Evolutionary conservation across 1,140 invertebrate genomes (phyloP).

Genomic region (Brachionus plicatilis): DNA sequence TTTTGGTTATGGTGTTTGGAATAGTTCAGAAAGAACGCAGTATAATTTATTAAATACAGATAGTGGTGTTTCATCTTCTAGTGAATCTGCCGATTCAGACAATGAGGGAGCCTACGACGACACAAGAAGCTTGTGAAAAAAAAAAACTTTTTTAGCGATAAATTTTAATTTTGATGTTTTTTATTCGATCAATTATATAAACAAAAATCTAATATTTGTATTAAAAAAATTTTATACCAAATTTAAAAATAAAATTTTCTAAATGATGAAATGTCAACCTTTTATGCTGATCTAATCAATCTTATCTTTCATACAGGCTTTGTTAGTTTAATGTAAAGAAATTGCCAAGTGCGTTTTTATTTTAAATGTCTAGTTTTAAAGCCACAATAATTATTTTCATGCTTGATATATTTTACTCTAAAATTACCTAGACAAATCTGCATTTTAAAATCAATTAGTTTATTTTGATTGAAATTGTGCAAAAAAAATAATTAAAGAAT

Average conservation of each 20-base stretch:
- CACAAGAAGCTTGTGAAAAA: not conserved
- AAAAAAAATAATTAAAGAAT: not conserved
- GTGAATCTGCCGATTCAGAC: slow-evolving; percentile 47
- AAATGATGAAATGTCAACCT: not conserved
- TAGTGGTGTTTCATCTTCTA: slow-evolving; percentile 41
- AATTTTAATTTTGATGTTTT: not conserved
- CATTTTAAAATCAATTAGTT: not conserved
- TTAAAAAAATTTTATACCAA: not conserved
- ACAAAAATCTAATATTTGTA: not conserved
- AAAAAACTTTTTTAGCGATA: not conserved
- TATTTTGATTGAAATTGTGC: not conserved
- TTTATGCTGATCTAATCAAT: not conserved
- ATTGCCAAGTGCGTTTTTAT: not conserved
- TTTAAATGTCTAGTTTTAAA: not conserved
- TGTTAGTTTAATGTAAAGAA: not conserved
- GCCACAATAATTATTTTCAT: not conserved
- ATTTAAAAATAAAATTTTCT: not conserved
- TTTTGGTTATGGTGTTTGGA: slow-evolving; percentile 78
- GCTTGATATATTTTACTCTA: not conserved
- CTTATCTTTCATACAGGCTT: not conserved
- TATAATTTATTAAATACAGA: not conserved
- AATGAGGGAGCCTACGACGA: slow-evolving; percentile 11
- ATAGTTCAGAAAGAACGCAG: slow-evolving; percentile 71
- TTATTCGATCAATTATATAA: not conserved
- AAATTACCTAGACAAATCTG: not conserved